Percentiles rank a stretch among this genome's conserved stretches.
Evolutionary conservation across 2,113 vertebrate species (phyloP).

Genomic region (Eudyptes chrysolophus): DNA sequence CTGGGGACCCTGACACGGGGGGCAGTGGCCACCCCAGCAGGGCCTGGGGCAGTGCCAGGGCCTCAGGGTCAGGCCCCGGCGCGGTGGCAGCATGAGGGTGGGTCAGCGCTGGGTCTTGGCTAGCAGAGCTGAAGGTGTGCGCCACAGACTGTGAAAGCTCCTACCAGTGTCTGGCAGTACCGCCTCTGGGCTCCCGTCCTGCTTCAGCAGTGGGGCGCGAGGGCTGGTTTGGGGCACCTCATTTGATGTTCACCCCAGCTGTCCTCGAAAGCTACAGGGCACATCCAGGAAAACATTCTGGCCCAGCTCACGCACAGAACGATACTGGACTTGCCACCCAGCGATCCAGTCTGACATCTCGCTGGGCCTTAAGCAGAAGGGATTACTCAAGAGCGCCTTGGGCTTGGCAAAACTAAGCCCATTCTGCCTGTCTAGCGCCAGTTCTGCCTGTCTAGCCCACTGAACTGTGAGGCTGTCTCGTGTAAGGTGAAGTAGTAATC

Average conservation of each 20-base stretch:
- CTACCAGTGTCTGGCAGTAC: not conserved
- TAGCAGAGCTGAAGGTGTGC: not conserved
- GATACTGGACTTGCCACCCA: not conserved
- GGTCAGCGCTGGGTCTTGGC: not conserved
- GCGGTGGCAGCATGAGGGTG: not conserved
- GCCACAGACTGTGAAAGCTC: not conserved
- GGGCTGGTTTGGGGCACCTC: not conserved
- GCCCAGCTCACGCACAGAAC: not conserved
- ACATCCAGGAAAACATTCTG: not conserved
- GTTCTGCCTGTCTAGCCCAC: rapidly evolving
- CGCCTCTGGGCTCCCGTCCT: rapidly evolving
- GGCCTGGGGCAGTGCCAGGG: not conserved
- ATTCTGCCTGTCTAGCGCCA: too few relatives aligned
- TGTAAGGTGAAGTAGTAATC: rapidly evolving
- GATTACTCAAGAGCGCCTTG: too few relatives aligned
- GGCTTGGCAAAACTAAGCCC: not conserved
- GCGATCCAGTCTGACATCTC: not conserved
- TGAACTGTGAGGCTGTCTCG: not conserved
- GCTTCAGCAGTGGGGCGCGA: not conserved
- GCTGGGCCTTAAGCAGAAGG: rapidly evolving
- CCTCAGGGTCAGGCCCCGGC: not conserved
- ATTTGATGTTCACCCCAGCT: rapidly evolving
- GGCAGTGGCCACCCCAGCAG: not conserved
- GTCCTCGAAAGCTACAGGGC: not conserved
- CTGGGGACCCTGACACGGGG: not conserved